A percentile compares a stretch with the other conserved stretches of the same genome.
phyloP scores from a whole-genome alignment of 2,797 vertebrate species.

The Squalus acanthias region DNA sequence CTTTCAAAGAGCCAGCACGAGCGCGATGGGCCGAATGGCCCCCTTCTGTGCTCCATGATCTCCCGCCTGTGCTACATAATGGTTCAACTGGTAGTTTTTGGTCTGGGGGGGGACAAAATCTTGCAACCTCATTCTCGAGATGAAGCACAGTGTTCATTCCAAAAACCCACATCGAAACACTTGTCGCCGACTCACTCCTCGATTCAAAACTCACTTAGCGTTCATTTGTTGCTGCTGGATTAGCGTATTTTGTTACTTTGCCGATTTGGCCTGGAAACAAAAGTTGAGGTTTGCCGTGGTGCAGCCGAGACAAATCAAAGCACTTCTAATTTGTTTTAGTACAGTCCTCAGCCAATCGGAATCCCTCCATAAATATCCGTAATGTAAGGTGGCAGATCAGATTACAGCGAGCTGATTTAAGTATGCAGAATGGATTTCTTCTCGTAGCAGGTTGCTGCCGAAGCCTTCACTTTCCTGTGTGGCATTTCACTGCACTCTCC shows the following conservation, averaged over 20 bases:
- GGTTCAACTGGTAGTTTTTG: not conserved
- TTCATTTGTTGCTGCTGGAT: not conserved
- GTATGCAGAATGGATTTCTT: slow-evolving; percentile 74
- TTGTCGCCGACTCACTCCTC: not conserved
- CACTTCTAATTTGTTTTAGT: not conserved
- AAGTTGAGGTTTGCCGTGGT: not conserved
- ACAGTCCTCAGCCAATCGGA: no score
- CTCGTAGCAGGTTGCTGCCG: slow-evolving; percentile 59
- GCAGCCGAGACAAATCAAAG: not conserved
- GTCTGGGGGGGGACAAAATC: not conserved
- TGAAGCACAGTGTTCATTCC: not conserved
- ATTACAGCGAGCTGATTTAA: slow-evolving; percentile 82
- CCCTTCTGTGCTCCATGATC: not conserved
- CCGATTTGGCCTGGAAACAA: not conserved
- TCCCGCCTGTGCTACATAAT: not conserved
- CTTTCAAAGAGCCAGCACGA: not conserved
- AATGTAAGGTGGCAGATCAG: slow-evolving; percentile 66
- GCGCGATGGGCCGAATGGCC: not conserved
- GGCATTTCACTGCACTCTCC: slow-evolving; percentile 72
- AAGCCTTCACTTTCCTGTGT: slow-evolving; percentile 58
- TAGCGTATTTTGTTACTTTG: not conserved
- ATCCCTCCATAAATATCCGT: not conserved
- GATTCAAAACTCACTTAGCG: not conserved
- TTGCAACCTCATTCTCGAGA: not conserved
- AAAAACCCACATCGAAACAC: not conserved